Conservation (phyloP, 2,888 invertebrate species). For the Watsonalla binaria region DNA sequence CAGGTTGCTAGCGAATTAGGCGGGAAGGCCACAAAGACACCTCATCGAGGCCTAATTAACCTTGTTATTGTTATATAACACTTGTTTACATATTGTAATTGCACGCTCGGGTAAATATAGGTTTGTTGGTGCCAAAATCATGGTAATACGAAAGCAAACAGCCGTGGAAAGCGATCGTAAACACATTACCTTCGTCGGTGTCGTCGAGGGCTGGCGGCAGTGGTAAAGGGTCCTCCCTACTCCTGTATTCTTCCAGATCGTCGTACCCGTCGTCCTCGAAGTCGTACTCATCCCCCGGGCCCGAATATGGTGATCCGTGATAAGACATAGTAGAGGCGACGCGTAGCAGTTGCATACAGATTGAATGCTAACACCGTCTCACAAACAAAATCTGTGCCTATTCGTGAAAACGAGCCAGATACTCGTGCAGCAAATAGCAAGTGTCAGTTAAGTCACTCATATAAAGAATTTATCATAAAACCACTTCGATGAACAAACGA, state of each 20-base stretch:
- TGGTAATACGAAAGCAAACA: constrained; percentile 47
- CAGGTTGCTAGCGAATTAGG: constrained; percentile 48
- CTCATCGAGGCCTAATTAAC: constrained; percentile 31
- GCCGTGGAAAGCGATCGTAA: constrained; percentile 50
- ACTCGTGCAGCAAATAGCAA: constrained; percentile 46
- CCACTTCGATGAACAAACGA: constrained; percentile 51
- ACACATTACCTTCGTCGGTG: constrained; percentile 78
- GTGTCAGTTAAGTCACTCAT: constrained; percentile 59
- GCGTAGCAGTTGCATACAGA: constrained; percentile 78
- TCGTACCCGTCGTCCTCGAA: constrained; percentile 86
- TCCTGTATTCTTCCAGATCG: constrained; percentile 83
- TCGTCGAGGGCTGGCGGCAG: constrained; percentile 80
- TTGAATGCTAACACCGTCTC: constrained; percentile 62
- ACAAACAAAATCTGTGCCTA: constrained; percentile 50
- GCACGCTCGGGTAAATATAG: constrained; percentile 15
- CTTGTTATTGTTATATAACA: constrained; percentile 48
- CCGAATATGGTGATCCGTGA: constrained; percentile 83
- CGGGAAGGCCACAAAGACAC: constrained; percentile 46
- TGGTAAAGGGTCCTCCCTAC: constrained; percentile 77
- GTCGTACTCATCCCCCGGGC: constrained; percentile 84
- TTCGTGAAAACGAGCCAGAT: constrained; percentile 35
- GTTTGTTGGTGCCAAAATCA: constrained; percentile 25
- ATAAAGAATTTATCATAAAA: constrained; percentile 53
- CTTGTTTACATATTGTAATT: constrained; percentile 40
- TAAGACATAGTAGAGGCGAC: constrained; percentile 81